Percentiles rank a stretch among this genome's conserved stretches.
Conservation (phyloP, 1,140 invertebrate genomes). For the Papilio dardanus region DNA sequence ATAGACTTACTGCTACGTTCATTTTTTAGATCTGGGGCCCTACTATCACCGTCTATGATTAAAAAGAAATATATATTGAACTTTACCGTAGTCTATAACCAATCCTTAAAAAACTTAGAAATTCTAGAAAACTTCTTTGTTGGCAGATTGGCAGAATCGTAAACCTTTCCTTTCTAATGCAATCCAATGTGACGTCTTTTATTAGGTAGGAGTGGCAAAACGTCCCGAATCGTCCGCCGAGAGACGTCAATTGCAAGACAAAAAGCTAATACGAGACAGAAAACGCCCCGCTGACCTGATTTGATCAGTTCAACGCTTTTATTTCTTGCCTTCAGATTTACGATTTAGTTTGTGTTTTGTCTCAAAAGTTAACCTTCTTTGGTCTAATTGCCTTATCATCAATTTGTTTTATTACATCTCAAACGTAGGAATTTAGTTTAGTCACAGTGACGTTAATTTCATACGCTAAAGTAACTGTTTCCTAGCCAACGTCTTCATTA, state of each 20-base stretch:
- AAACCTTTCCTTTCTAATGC: not conserved
- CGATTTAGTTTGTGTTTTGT: not conserved
- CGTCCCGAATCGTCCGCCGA: not conserved
- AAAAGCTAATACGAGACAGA: slow-evolving; percentile 12
- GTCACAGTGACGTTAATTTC: no score
- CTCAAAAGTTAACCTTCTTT: no score
- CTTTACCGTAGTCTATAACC: no score
- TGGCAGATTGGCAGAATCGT: not conserved
- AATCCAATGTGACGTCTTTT: not conserved
- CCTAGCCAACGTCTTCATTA: no score
- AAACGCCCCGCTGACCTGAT: not conserved
- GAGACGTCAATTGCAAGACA: slow-evolving; percentile 25
- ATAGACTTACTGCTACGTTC: no score
- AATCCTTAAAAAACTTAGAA: not conserved
- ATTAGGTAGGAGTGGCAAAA: not conserved
- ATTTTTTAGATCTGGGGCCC: no score
- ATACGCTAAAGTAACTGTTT: no score
- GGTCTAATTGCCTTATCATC: no score
- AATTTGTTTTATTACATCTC: no score
- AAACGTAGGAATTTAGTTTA: no score
- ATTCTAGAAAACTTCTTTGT: not conserved
- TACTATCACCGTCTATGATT: no score
- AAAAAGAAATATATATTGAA: no score
- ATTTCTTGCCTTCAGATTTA: not conserved
- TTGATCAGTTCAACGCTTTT: not conserved